These are phyloP conservation scores for Tarsius wallacei DNA, from an alignment of 2,797 vertebrate genomes.

Conservation along the genomic window DNA sequence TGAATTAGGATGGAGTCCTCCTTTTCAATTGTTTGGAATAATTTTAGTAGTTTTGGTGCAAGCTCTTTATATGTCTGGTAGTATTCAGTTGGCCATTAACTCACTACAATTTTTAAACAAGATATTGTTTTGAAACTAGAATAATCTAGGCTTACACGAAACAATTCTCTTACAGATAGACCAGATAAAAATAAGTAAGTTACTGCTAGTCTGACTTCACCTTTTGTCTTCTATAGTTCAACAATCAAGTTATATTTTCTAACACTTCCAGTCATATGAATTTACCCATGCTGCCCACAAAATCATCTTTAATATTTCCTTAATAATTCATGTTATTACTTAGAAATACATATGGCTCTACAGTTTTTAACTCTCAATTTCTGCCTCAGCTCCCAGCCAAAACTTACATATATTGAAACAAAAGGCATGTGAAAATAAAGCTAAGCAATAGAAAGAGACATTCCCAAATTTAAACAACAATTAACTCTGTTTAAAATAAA, in stretches of 20 bases:
- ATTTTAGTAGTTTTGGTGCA: no score
- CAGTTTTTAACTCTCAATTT: neutral
- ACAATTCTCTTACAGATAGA: neutral
- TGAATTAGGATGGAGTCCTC: no score
- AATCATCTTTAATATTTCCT: slow-evolving; percentile 15
- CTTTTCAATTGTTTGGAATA: no score
- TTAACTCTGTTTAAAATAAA: slow-evolving; percentile 61
- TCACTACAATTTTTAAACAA: slow-evolving; percentile 45
- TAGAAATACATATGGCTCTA: neutral
- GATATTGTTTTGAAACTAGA: slow-evolving; percentile 33
- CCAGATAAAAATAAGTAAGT: slow-evolving; percentile 2
- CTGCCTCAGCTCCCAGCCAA: neutral
- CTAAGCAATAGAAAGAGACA: slow-evolving; percentile 16
- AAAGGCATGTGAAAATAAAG: slow-evolving; percentile 41
- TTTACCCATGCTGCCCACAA: neutral
- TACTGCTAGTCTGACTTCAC: neutral
- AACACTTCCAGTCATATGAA: neutral
- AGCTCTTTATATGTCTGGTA: no score
- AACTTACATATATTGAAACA: slow-evolving; percentile 18
- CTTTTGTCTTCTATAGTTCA: neutral
- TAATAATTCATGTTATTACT: neutral
- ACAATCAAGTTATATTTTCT: slow-evolving; percentile 52
- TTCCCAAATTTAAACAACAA: slow-evolving; percentile 23
- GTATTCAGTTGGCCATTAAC: no score
- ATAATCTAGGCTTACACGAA: neutral